Evolutionary conservation across 2,888 invertebrate species (phyloP), one percentile per base, ranked within the genome.

Genomic region (Agrilus mali): DNA sequence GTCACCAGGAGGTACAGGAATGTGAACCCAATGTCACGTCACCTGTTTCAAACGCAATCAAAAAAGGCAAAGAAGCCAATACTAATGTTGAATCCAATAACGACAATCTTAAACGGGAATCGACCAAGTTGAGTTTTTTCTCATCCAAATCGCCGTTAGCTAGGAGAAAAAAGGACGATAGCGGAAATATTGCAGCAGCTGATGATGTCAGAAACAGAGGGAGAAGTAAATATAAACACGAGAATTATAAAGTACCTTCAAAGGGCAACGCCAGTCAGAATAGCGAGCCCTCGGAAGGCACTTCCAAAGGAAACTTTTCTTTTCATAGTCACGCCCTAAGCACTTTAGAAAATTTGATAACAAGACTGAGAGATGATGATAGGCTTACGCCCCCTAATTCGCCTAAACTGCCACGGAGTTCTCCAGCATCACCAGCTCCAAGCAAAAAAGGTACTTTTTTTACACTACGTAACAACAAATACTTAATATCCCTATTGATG

Each of bases 361-460:
- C 72, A 44, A 68, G 74, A 22, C 57, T 75, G 51, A 64, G 74
- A 41, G 76, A 68, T 55, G 74, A 74, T 51, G 74, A 74, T 53
- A 64, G 68, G 14, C 53, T 66, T 20, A 69, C 73, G 34, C 70
- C 72, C n/a, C 70, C 71, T 14, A 58, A 66, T 16, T 71, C 75
- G 1, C 75, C 74, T 3, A 75, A 86, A 52, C 67, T 84, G 46
- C 82, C 85, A 13, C 75, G 85, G 57, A 82, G 85, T 59, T 82
- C 80, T n/a, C 86, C 84, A 36, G 78, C 78, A 33, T 83, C 80
- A 43, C 85, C 83, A 40, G 80, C 80, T 10, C 78, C 78, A 38
- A 73, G 78, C 49, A 82, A 82, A 64, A 82, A 80, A 64, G 78
- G 66, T 60, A 53, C 36, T n/a, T n/a, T n/a, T n/a, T n/a, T n/a